Conservation (phyloP, 2,797 vertebrate genomes). For the Rhinogobio ventralis region DNA sequence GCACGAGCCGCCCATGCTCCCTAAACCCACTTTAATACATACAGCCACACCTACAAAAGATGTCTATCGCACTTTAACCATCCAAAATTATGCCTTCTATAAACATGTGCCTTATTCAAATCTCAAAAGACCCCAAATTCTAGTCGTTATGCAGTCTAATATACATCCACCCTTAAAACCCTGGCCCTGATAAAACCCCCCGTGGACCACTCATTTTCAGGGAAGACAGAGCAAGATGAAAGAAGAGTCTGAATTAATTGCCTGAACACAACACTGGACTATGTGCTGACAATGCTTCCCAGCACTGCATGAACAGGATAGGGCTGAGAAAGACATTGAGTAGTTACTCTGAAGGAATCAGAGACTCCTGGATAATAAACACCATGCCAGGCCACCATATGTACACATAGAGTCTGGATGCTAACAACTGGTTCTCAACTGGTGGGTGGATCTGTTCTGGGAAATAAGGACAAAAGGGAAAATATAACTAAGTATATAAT, state of each 20-base stretch:
- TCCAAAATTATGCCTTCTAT: constrained; percentile 43
- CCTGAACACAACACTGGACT: constrained; percentile 51
- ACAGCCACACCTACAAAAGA: constrained; percentile 61
- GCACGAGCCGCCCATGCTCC: constrained; percentile 66
- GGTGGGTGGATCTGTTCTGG: constrained; percentile 6
- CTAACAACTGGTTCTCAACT: constrained; percentile 11
- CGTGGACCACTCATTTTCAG: constrained; percentile 48
- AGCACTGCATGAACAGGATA: constrained; percentile 59
- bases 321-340: constrained; percentile 59
- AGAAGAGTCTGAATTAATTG: constrained; percentile 58
- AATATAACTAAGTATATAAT: background rate
- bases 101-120: constrained; percentile 25
- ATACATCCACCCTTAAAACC: constrained; percentile 26
- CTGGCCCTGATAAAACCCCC: constrained; percentile 8
- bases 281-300: constrained; percentile 61
- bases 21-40: constrained; percentile 59
- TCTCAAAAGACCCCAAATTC: constrained; percentile 22
- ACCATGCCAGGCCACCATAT: constrained; percentile 29
- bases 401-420: constrained; percentile 55
- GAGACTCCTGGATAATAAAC: constrained; percentile 47
- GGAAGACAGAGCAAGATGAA: constrained; percentile 48
- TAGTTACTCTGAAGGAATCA: constrained; percentile 48
- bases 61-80: constrained; percentile 33
- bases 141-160: constrained; percentile 25
- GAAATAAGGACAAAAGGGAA: background rate